Base-by-base conservation (phyloP, 2,888 invertebrate species). In the Oscheius sp. region DNA sequence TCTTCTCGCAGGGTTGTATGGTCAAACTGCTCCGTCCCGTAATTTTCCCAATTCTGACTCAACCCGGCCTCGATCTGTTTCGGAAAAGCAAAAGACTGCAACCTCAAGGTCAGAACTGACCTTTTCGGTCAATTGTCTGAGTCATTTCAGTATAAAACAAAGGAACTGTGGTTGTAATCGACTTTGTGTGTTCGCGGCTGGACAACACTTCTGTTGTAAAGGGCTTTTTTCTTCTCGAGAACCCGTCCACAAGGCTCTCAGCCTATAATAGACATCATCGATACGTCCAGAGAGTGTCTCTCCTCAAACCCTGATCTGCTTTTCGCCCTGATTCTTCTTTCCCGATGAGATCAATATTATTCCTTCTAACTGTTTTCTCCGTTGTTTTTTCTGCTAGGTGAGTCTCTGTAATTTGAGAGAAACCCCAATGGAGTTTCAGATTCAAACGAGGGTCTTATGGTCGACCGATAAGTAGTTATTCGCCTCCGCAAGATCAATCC, bases 171-270 rank as follows among this genome's bases (percentile, higher is more conserved):
- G 48, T 47, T 63, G 63, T 63, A 63, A 63, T 63, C 48, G 63
- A 63, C 63, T 48, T 63, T 63, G 63, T 63, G 42, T 42, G 42
- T 53, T 63, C 63, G 63, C 47, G 42, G 29, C n/a, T 35, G 50
- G 63, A 48, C 48, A 48, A 63, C 63, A 63, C 63, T 58, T 48
- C 48, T 63, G 63, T 60, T 60, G 60, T 63, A 63, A 63, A 63
- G 60, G 32, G 35, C 60, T 35, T 63, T 63, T 63, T 63, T 50
- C 50, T 47, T 13, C 7, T 50, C 47, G 29, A 48, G 48, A 53
- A 53, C 47, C 63, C 63, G 48, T 47, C 48, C 29, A 48, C n/a
- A 50, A 47, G 48, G 63, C 48, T 63, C 63, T 47, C 63, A 47
- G 29, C 35, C 60, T 60, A 60, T 60, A 60, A 33, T 60, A 60